phyloP scores from a whole-genome alignment of 1,140 invertebrate species.

The Pseudobourletiella spinata region DNA sequence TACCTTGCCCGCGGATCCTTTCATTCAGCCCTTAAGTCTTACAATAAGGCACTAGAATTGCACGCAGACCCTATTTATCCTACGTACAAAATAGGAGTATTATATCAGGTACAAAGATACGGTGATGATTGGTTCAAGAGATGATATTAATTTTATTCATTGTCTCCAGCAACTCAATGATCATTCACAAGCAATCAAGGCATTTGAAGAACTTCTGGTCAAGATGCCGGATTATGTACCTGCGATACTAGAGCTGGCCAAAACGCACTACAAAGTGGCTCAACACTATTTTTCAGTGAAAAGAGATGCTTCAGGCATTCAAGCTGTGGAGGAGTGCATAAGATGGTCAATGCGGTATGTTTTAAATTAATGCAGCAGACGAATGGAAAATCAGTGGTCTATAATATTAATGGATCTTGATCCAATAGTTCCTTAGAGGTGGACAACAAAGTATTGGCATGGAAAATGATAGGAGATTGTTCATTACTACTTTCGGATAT shows the following conservation, averaged over 20 bases:
- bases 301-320: background rate
- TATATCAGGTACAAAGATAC: constrained; percentile 57
- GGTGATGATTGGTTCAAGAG: too few species aligned
- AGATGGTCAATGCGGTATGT: background rate
- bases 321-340: background rate
- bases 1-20: constrained; percentile 72
- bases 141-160: too few species aligned
- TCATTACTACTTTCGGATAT: background rate
- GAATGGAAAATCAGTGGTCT: too few species aligned
- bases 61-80: constrained; percentile 60
- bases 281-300: background rate
- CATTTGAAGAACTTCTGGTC: background rate
- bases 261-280: background rate
- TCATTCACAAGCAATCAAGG: background rate
- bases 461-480: constrained; percentile 10
- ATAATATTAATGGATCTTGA: background rate
- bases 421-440: background rate
- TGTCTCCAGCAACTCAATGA: background rate
- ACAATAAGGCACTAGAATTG: constrained; percentile 61
- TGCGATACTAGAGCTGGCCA: background rate
- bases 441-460: background rate
- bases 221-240: background rate
- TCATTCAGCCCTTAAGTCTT: constrained; percentile 75
- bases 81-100: constrained; percentile 68
- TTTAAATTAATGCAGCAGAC: too few species aligned